Percentiles rank a stretch among this genome's conserved stretches.
phyloP scores from a whole-genome alignment of 2,888 invertebrate species.

The Prostheceraeus crozeri region DNA sequence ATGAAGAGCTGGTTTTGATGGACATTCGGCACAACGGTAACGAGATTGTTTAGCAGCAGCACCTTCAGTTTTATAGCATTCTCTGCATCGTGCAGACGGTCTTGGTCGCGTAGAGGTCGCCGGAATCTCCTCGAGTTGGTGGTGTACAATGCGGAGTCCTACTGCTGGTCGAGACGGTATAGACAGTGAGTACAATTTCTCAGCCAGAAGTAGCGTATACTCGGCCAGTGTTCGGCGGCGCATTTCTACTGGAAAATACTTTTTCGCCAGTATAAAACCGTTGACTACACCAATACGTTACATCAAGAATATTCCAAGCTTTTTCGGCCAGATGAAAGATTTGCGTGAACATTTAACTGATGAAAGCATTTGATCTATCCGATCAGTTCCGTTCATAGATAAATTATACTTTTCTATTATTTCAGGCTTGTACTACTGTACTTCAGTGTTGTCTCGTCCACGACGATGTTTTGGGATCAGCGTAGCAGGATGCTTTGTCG shows the following conservation, averaged over 20 bases:
- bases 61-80: not conserved
- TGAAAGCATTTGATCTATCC: conserved; percentile 10
- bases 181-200: not conserved
- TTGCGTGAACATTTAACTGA: conserved; percentile 1
- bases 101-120: not conserved
- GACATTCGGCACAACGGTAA: not conserved
- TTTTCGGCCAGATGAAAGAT: conserved; percentile 22
- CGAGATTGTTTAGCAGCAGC: not conserved
- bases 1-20: conserved; percentile 7
- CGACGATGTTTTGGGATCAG: conserved; percentile 5
- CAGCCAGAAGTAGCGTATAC: not conserved
- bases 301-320: conserved; percentile 21
- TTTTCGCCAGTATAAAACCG: conserved; percentile 16
- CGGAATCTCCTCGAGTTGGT: not conserved
- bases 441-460: conserved; percentile 14
- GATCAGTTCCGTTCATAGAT: conserved; percentile 15
- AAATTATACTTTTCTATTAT: not conserved
- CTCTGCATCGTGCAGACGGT: not conserved
- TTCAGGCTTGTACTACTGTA: conserved; percentile 2
- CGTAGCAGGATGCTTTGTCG: conserved; percentile 18
- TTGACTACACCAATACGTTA: conserved; percentile 19
- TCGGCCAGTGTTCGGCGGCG: not conserved
- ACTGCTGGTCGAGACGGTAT: not conserved
- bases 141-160: not conserved
- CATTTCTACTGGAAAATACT: not conserved